These are phyloP conservation scores for Chelon auratus DNA, from an alignment of 2,797 vertebrate species.

Conservation along the genomic window DNA sequence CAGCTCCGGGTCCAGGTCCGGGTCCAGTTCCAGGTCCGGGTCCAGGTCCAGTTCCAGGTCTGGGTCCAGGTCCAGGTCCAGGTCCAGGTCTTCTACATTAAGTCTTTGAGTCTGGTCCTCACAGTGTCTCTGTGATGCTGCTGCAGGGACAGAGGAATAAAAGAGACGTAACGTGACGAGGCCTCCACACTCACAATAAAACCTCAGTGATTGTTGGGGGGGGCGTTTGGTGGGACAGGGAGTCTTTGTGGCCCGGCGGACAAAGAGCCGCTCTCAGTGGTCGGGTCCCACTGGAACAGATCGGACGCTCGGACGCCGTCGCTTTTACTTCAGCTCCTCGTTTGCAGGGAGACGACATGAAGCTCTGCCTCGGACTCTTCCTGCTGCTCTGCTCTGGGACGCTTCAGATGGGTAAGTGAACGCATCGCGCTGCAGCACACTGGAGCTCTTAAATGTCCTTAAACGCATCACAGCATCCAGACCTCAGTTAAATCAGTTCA, in stretches of 20 bases:
- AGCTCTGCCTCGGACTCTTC: constrained; percentile 58
- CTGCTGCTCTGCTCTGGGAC: constrained; percentile 62
- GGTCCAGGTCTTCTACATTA: too few relatives aligned
- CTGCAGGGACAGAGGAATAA: too few relatives aligned
- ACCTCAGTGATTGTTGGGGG: not conserved
- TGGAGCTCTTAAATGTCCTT: too few relatives aligned
- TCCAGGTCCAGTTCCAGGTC: too few relatives aligned
- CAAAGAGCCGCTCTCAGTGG: not conserved
- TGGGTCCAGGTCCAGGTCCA: too few relatives aligned
- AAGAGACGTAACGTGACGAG: too few relatives aligned
- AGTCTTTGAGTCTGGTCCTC: too few relatives aligned
- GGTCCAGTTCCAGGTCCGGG: too few relatives aligned
- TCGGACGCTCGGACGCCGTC: not conserved
- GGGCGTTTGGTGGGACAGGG: not conserved
- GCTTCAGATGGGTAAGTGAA: constrained; percentile 68
- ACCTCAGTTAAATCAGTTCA: not conserved
- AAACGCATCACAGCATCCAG: too few relatives aligned
- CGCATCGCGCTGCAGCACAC: not conserved
- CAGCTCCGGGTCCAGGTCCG: too few relatives aligned
- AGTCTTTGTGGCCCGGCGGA: not conserved
- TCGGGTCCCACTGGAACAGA: not conserved
- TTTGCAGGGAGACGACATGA: constrained; percentile 59
- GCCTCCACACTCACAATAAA: not conserved
- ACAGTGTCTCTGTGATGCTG: too few relatives aligned
- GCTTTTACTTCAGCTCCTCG: not conserved